phyloP scores from a whole-genome alignment of 2,113 vertebrate species.

The Puma concolor region DNA sequence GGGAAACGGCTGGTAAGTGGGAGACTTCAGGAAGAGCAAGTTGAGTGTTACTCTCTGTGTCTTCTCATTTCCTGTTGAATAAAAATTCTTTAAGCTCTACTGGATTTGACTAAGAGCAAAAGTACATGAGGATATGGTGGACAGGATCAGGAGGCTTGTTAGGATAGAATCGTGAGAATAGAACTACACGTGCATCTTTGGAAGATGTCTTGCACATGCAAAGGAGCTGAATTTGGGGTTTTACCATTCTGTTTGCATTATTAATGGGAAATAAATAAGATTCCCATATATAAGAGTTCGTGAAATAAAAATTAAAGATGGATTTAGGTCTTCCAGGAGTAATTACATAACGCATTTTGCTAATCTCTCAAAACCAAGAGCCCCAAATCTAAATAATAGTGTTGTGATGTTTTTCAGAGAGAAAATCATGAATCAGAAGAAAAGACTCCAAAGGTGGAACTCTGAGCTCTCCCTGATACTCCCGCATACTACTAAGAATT shows the following conservation, averaged over 20 bases:
- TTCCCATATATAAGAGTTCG: neutral
- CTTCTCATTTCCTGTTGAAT: neutral
- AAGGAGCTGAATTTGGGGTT: neutral
- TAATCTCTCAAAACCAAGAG: constrained; percentile 15
- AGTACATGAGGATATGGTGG: neutral
- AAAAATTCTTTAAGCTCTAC: neutral
- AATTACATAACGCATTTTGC: neutral
- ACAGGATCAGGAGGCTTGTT: neutral
- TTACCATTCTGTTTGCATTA: neutral
- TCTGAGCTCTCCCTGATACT: constrained; percentile 70
- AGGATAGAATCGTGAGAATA: neutral
- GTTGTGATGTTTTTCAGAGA: constrained; percentile 81
- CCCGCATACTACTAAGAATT: neutral
- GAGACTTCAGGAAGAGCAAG: neutral
- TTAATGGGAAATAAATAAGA: neutral
- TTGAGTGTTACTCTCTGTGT: neutral
- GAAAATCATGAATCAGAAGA: constrained; percentile 71
- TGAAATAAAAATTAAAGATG: neutral
- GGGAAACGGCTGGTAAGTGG: constrained; percentile 79
- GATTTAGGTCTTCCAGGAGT: neutral
- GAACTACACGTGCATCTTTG: neutral
- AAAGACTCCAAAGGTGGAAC: constrained; percentile 80
- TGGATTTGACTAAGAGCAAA: neutral
- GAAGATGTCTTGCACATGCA: neutral
- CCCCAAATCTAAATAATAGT: neutral